These are phyloP conservation scores for Orthosia gothica DNA, from an alignment of 2,888 invertebrate species.

Conservation along the genomic window DNA sequence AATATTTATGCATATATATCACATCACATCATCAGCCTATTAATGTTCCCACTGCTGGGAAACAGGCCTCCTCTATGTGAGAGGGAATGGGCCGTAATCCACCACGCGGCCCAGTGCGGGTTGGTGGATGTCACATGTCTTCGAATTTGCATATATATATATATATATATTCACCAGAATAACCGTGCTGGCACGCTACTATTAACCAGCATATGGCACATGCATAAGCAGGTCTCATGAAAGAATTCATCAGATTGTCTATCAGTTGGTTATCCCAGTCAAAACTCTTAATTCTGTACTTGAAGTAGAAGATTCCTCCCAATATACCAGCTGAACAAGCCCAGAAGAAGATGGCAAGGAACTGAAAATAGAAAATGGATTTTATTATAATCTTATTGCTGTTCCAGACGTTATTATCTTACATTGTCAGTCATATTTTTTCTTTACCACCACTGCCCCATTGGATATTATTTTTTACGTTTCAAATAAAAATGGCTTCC, in stretches of 20 bases:
- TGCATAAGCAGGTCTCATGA: slow-evolving; percentile 77
- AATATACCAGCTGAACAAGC: slow-evolving; percentile 33
- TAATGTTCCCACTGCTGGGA: no score
- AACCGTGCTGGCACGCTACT: slow-evolving; percentile 78
- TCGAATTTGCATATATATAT: no score
- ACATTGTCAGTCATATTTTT: not conserved
- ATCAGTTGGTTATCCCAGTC: slow-evolving; percentile 60
- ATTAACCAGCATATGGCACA: slow-evolving; percentile 78
- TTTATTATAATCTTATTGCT: no score
- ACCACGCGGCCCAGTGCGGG: no score
- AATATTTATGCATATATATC: no score
- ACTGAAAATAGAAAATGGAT: slow-evolving; percentile 17
- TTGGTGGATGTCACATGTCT: no score
- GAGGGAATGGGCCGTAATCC: no score
- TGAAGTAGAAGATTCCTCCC: slow-evolving; percentile 50
- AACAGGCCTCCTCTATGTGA: no score
- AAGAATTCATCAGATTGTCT: slow-evolving; percentile 69
- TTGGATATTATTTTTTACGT: not conserved
- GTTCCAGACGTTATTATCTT: no score
- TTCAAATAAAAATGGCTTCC: no score
- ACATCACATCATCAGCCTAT: no score
- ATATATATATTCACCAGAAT: no score
- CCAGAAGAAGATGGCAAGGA: slow-evolving; percentile 51
- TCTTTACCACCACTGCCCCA: not conserved
- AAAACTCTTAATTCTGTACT: slow-evolving; percentile 41